A percentile compares a stretch with the other conserved stretches of the same genome.
Evolutionary conservation across 2,797 vertebrate genomes (phyloP).

Genomic region (Gymnoscopelus microlampas): DNA sequence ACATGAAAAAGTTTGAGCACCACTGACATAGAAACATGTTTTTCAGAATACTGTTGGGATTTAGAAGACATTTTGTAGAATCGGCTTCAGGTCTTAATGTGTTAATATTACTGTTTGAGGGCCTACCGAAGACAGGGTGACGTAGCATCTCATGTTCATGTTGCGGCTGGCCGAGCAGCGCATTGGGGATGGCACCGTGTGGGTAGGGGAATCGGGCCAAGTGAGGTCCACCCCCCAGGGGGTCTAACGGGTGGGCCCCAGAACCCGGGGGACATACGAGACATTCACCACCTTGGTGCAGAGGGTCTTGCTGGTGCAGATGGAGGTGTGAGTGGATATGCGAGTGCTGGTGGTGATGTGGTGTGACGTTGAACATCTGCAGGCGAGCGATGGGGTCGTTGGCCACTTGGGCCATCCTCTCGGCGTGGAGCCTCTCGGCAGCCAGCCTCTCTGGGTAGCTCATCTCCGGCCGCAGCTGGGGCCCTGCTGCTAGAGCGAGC

Average conservation of each 20-base stretch:
- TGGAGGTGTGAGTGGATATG: constrained; percentile 99
- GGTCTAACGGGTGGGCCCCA: constrained; percentile 93
- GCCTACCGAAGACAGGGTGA: constrained; percentile 96
- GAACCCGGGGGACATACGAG: constrained; percentile 91
- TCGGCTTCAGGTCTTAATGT: no score
- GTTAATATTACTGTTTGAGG: background rate
- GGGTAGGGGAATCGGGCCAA: constrained; percentile 97
- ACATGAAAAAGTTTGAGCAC: no score
- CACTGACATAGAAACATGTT: background rate
- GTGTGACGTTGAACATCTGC: constrained; percentile 99
- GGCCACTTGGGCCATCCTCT: constrained; percentile 95
- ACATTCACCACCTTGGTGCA: constrained; percentile 95
- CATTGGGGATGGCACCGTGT: constrained; percentile 94
- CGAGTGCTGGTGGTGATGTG: constrained; percentile 98
- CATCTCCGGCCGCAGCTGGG: constrained; percentile 96
- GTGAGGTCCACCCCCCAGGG: constrained; percentile 92
- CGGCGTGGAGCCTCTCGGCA: constrained; percentile 94
- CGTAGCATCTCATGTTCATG: constrained; percentile 99
- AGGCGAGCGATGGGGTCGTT: constrained; percentile 96
- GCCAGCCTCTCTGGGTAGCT: constrained; percentile 96
- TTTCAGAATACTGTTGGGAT: no score
- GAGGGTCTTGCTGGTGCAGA: constrained; percentile 97
- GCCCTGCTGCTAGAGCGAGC: constrained; percentile 92
- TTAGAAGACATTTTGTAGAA: no score
- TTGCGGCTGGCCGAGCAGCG: constrained; percentile 92